Percentiles rank a stretch among this genome's conserved stretches.
phyloP scores from a whole-genome alignment of 2,888 invertebrate species.

The Phymatocera aterrima region DNA sequence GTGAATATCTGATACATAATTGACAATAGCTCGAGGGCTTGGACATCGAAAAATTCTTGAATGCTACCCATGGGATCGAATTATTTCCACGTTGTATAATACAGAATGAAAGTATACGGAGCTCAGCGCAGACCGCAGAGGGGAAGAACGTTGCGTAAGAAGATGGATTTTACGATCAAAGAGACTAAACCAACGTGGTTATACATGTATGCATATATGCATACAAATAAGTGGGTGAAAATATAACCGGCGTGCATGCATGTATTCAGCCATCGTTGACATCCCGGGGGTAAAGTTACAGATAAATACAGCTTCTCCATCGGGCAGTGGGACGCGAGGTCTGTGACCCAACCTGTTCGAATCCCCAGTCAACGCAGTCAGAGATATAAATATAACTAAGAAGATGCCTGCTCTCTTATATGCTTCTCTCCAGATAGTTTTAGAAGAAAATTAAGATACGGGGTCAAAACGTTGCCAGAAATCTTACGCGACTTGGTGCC shows the following conservation, averaged over 20 bases:
- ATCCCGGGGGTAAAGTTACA: constrained; percentile 25
- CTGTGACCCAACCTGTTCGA: constrained; percentile 39
- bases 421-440: constrained; percentile 29
- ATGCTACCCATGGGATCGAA: not conserved
- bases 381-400: constrained; percentile 38
- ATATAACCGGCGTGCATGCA: not conserved
- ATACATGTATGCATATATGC: not conserved
- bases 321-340: constrained; percentile 43
- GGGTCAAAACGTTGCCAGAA: constrained; percentile 43
- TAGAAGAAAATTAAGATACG: constrained; percentile 34
- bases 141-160: no score
- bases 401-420: constrained; percentile 11
- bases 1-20: no score
- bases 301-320: constrained; percentile 27
- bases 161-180: no score
- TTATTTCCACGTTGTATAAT: not conserved
- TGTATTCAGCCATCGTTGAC: not conserved
- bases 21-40: no score
- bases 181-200: no score
- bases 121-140: no score
- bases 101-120: not conserved
- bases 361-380: constrained; percentile 25
- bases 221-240: constrained; percentile 17
- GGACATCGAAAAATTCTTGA: not conserved
- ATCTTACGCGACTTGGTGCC: constrained; percentile 16